Percentiles rank a stretch among this genome's conserved stretches.
Conservation (phyloP, 2,888 invertebrate genomes). For the Anarsia innoxiella region DNA sequence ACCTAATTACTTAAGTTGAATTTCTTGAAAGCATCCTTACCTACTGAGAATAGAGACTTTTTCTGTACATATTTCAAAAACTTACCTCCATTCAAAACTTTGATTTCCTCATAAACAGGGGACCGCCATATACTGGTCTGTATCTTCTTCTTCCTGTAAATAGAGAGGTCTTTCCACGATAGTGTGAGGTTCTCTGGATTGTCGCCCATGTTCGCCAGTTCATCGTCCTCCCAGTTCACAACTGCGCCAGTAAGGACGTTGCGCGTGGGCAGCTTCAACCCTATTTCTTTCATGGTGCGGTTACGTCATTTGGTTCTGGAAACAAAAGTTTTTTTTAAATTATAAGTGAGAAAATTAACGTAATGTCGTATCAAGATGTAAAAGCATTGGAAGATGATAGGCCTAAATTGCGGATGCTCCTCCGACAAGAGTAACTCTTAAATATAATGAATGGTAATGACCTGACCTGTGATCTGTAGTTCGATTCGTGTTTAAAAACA, state of each 20-base stretch:
- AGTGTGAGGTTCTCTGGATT: conserved; percentile 58
- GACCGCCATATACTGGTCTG: conserved; percentile 69
- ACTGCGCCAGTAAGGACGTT: conserved; percentile 61
- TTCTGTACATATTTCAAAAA: no score
- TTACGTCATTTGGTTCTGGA: conserved; percentile 50
- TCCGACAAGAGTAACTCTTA: no score
- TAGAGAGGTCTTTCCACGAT: conserved; percentile 71
- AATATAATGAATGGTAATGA: no score
- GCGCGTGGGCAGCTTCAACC: conserved; percentile 49
- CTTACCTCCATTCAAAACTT: conserved; percentile 72
- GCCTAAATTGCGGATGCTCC: no score
- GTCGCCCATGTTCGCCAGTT: conserved; percentile 40
- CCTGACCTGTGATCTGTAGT: no score
- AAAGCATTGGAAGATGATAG: no score
- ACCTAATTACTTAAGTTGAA: no score
- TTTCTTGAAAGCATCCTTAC: no score
- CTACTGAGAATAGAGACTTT: no score
- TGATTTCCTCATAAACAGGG: conserved; percentile 63
- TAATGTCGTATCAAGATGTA: background rate
- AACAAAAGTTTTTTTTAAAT: no score
- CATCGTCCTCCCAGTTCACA: conserved; percentile 66
- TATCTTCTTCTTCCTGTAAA: conserved; percentile 63
- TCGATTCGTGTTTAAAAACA: no score
- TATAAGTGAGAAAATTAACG: no score
- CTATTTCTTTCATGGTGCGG: conserved; percentile 39